Evolutionary conservation across 30 jellyfish, hydroid and myxozoan genomes (phyloP).

Genomic region (Cassiopea andromeda): DNA sequence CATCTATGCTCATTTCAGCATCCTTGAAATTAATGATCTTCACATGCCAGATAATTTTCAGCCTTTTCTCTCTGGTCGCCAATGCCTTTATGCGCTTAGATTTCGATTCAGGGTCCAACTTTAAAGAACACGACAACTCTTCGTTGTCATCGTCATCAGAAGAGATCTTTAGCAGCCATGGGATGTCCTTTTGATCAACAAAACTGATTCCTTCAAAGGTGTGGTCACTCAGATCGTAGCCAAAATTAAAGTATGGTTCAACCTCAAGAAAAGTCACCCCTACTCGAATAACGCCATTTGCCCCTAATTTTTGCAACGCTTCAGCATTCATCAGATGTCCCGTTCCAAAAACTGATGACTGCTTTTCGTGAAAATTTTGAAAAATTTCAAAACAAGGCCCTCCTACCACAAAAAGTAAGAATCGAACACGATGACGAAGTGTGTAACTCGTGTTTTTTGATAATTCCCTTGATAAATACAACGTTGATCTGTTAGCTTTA

Average conservation of each 20-base stretch:
- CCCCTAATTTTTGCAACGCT: conserved; percentile 30
- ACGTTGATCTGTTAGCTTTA: conserved; percentile 34
- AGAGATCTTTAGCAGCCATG: conserved; percentile 41
- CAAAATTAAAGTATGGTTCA: conserved; percentile 70
- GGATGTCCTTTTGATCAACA: conserved; percentile 61
- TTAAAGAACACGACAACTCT: conserved; percentile 25
- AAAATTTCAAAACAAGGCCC: conserved; percentile 61
- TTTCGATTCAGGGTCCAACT: conserved; percentile 47
- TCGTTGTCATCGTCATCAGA: not conserved
- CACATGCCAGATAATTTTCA: conserved; percentile 56
- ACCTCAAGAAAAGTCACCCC: conserved; percentile 67
- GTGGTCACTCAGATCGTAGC: conserved; percentile 40
- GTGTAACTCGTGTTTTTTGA: not conserved
- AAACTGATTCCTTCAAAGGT: conserved; percentile 23
- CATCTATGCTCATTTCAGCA: conserved; percentile 54
- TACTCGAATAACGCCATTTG: conserved; percentile 46
- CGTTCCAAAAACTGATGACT: conserved; percentile 62
- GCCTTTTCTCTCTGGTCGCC: conserved; percentile 35
- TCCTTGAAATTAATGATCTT: conserved; percentile 41
- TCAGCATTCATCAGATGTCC: conserved; percentile 55
- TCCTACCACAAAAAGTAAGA: conserved; percentile 48
- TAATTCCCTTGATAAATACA: conserved; percentile 73
- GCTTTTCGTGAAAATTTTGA: conserved; percentile 57
- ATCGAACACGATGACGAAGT: conserved; percentile 64
- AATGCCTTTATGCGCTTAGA: conserved; percentile 61